Base-by-base conservation (phyloP, 2,113 vertebrate species). In the Falcunculus frontatus region DNA sequence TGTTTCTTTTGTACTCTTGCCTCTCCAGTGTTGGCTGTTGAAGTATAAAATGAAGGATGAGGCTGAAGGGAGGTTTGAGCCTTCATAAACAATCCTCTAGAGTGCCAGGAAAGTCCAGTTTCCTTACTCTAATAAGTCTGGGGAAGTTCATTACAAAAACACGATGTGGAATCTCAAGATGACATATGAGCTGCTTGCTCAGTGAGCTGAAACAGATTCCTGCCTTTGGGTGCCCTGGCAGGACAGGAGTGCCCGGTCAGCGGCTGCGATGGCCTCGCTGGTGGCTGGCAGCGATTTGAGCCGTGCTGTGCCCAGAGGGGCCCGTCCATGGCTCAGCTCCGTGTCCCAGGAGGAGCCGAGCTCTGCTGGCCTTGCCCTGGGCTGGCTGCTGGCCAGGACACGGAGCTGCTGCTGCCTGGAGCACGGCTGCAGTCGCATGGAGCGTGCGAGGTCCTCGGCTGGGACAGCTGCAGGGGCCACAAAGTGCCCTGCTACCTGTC, bases 71-170 rank as follows among this genome's bases (percentile, higher is more conserved):
- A 95, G 90, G 83, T 93, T 95, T 96, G 85, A 96, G 90, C 88
- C 90, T 96, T 96, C 95, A 97, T 96, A 96, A 96, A 93, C 94
- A 96, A 89, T 96, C 95, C 88, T 96, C 92, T 96, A 97, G 95
- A 97, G 90, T 92, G 85, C 88, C 92, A 94, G 96, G 93, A 65
- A 96, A 96, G 95, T 95, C 88, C 93, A 94, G 79, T 96, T 95
- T 97, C 95, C 95, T 94, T 97, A 93, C 79, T 94, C 76, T 94
- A 96, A 95, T 88, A 75, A 95, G 85, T 91, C 64, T 94, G 95
- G 86, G 94, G 92, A 95, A 93, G 86, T 87, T 82, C 88, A 62
- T 57, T 25, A 90, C 68, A 86, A 75, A 95, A 59, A 16, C 41
- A 86, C 8, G 0, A 56, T 22, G 79, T 64, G 76, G n/a, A 81